A percentile compares a stretch with the other conserved stretches of the same genome.
Evolutionary conservation across 2,113 vertebrate species (phyloP).

Genomic region (Ivindomyrus marchei): DNA sequence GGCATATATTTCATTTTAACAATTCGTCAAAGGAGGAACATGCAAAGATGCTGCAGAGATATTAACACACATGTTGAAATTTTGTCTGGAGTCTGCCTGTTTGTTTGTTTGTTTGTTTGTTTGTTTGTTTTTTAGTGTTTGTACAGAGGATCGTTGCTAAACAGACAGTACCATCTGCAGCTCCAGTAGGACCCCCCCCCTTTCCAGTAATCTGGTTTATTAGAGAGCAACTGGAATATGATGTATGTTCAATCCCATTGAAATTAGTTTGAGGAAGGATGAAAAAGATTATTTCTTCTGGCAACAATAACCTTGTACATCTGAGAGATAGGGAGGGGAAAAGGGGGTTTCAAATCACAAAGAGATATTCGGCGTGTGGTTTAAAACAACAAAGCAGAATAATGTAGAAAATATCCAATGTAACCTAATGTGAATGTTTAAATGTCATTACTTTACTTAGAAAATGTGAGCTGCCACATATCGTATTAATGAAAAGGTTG

Average conservation of each 20-base stretch:
- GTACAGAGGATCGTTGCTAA: not conserved
- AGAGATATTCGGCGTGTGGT: not conserved
- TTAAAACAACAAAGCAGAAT: not conserved
- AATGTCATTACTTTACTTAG: not conserved
- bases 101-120: not conserved
- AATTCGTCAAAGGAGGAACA: not conserved
- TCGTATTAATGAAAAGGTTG: not conserved
- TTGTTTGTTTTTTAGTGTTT: not conserved
- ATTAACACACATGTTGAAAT: not conserved
- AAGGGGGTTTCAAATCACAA: not conserved
- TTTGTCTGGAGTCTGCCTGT: not conserved
- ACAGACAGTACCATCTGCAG: not conserved
- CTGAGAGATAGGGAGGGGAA: slow-evolving; percentile 28
- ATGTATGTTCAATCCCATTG: slow-evolving; percentile 37
- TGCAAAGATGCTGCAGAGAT: not conserved
- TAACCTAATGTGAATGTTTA: not conserved
- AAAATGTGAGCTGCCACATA: not conserved
- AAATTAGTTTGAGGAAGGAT: slow-evolving; percentile 46
- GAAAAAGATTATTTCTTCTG: slow-evolving; percentile 46
- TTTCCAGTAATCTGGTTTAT: slow-evolving; percentile 42
- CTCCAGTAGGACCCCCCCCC: slow-evolving; percentile 25
- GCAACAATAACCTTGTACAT: slow-evolving; percentile 44
- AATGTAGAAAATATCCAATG: not conserved
- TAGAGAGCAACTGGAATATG: slow-evolving; percentile 39
- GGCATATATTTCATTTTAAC: not conserved